A percentile compares a stretch with the other conserved stretches of the same genome.
These are phyloP conservation scores for Heterotis niloticus DNA, from an alignment of 2,113 vertebrate species.

Conservation along the genomic window DNA sequence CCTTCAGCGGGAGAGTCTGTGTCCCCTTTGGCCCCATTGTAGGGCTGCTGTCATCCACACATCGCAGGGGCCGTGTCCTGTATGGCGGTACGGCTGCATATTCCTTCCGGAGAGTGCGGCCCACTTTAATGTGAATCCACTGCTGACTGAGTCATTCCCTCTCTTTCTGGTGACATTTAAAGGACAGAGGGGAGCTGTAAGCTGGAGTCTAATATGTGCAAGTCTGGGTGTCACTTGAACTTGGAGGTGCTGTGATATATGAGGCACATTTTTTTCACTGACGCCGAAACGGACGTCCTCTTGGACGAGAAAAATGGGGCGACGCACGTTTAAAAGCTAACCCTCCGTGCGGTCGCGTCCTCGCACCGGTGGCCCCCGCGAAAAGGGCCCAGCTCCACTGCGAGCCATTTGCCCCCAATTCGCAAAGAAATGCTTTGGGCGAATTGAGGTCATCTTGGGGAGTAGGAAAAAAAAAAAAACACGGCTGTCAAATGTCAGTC, in stretches of 20 bases:
- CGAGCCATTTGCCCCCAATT: slow-evolving; percentile 31
- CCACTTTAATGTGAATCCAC: neutral
- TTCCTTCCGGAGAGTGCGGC: neutral
- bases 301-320: neutral
- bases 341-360: slow-evolving; percentile 9
- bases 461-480: slow-evolving; percentile 30
- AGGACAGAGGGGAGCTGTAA: slow-evolving; percentile 15
- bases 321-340: slow-evolving; percentile 4
- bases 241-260: slow-evolving; percentile 10
- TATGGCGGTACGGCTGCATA: neutral
- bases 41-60: no score
- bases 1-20: no score
- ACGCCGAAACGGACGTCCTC: neutral
- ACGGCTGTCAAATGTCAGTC: slow-evolving; percentile 42
- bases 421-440: slow-evolving; percentile 24
- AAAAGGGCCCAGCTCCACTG: slow-evolving; percentile 15
- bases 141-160: neutral
- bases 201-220: neutral
- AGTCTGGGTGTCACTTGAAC: neutral
- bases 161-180: slow-evolving; percentile 32
- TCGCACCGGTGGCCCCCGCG: slow-evolving; percentile 8
- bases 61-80: no score
- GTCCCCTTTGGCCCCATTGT: no score
- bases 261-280: neutral
- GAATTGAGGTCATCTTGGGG: slow-evolving; percentile 29